Base-by-base conservation (phyloP, 2,797 vertebrate species). In the Alcedo quadribrachys region DNA sequence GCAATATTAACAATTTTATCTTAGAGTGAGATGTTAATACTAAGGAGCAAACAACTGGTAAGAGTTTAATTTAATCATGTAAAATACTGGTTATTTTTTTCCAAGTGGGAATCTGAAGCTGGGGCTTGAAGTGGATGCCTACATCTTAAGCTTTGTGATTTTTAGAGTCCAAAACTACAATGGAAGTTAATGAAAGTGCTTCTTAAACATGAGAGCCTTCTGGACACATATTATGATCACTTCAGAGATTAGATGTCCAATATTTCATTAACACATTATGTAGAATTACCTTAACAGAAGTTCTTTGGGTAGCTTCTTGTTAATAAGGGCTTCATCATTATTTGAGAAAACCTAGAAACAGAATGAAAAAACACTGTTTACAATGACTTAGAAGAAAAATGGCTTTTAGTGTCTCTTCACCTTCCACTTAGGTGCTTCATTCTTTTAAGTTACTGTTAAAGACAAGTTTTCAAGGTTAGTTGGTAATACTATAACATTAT, bases 301-400 rank as follows among this genome's bases (percentile, higher is more conserved):
- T 97, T 99, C 99, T 98, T 99, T 99, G 88, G 99, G 99, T 94
- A 99, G 98, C 97, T 99, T 99, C 98, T 98, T 99, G 98, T 99
- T 99, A 97, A 99, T 99, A 94, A 98, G 98, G 82, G 98, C 99
- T 97, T 99, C 99, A 97, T 99, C 99, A 63, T 96, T 99, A 98
- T 97, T 99, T 97, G 98, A 99, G 98, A 99, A 99, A 97, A 99
- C 98, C 99, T 99, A 97, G 87, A 77, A 92, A 88, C 4, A 75
- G 66, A 85, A 85, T 82, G 35, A 71, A 73, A 92, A 83, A 58
- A 13, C 12, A 51, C 9, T 2, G 30, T 58, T 86, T 93, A 66
- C 57, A 37, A 81, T 67, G 35, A 68, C 5, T 35, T 75, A 69
- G 12, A 73, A 15, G 45, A 57, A 91, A 91, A 91, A 33, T 6